Percentiles rank a stretch among this genome's conserved stretches.
Evolutionary conservation across 2,797 vertebrate species (phyloP).

Genomic region (Microhierax caerulescens): DNA sequence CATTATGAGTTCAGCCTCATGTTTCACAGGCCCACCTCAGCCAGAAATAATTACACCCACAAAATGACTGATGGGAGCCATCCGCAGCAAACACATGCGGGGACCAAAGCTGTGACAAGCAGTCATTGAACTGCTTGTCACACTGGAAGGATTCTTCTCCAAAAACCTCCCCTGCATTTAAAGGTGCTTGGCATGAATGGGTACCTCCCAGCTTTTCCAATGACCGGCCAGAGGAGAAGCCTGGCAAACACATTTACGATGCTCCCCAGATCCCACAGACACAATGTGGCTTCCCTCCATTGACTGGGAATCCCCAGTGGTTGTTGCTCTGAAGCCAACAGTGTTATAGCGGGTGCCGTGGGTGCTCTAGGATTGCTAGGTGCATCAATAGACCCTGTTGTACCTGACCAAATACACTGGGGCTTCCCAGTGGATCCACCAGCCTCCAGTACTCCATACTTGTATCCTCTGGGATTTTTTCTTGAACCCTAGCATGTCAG

Average conservation of each 20-base stretch:
- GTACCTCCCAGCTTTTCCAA: background rate
- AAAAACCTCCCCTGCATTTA: background rate
- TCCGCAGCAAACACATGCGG: rapidly evolving
- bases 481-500: background rate
- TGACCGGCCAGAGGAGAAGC: background rate
- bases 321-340: background rate
- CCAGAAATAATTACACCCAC: background rate
- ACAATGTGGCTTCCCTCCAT: background rate
- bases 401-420: background rate
- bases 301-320: background rate
- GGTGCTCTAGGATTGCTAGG: background rate
- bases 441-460: background rate
- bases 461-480: background rate
- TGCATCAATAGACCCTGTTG: background rate
- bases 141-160: background rate
- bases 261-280: background rate
- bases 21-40: background rate
- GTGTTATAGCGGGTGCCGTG: background rate
- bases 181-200: background rate
- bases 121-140: background rate
- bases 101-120: background rate
- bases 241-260: background rate
- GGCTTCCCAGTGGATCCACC: background rate
- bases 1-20: background rate
- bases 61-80: background rate